A percentile compares a stretch with the other conserved stretches of the same genome.
phyloP scores from a whole-genome alignment of 2,113 vertebrate species.

The Epinephelus lanceolatus region DNA sequence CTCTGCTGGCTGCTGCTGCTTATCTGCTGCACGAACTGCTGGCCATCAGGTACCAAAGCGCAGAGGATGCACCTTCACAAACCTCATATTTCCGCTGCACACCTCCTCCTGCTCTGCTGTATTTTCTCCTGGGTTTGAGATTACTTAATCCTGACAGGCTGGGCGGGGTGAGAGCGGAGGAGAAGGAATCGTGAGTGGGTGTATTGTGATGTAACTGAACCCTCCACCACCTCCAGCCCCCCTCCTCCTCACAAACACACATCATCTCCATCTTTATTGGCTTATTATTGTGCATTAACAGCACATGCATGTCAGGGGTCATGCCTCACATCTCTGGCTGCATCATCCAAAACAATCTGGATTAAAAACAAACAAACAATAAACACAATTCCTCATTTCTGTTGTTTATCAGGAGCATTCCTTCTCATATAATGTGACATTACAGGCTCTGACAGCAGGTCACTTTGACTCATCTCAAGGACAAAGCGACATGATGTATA shows the following conservation, averaged over 20 bases:
- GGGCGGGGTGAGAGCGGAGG: constrained; percentile 65
- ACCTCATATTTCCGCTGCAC: background rate
- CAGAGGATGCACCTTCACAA: background rate
- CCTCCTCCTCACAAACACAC: constrained; percentile 32
- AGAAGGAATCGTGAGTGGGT: constrained; percentile 73
- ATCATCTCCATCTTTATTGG: constrained; percentile 16
- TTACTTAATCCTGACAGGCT: constrained; percentile 64
- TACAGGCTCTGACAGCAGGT: constrained; percentile 24
- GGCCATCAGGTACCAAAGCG: constrained; percentile 90
- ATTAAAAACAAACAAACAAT: too few relatives aligned
- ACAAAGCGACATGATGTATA: constrained; percentile 4
- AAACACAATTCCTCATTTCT: background rate
- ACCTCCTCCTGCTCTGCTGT: constrained; percentile 9
- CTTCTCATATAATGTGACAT: background rate
- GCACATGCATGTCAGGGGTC: background rate
- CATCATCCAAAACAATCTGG: background rate
- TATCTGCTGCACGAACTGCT: constrained; percentile 97
- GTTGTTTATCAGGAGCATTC: constrained; percentile 2
- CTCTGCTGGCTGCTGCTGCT: constrained; percentile 95
- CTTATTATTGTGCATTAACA: constrained; percentile 10
- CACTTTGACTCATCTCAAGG: constrained; percentile 52
- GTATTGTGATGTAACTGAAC: constrained; percentile 75
- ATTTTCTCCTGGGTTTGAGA: constrained; percentile 37
- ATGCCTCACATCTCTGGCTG: background rate
- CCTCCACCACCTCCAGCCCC: constrained; percentile 9